Base-by-base conservation (phyloP, 2,113 vertebrate genomes). In the Atlantisia rogersi region DNA sequence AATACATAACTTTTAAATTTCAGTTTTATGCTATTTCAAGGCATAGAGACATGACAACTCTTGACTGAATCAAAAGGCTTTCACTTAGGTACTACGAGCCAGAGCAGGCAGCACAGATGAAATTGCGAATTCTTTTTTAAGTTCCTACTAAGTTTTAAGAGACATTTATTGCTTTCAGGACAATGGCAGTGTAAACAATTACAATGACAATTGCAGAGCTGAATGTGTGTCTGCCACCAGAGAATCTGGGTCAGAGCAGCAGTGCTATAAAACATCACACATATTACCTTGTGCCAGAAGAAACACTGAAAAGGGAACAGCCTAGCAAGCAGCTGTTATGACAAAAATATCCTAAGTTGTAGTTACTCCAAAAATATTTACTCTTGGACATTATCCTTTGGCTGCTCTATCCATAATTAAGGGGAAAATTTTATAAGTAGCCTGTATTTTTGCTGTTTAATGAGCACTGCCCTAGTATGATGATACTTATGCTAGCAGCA, bases 351-450 rank as follows among this genome's bases (percentile, higher is more conserved):
- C 50, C 18, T 22, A 82, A 68, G 10, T 4, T 74, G 50, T 83
- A 92, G 53, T 84, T 92, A 86, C 56, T 90, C 53, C 6, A 88
- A 92, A 85, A 90, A 88, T 60, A 92, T 56, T 90, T 88, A 86
- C 79, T 82, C 75, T 92, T 85, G 55, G 63, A 93, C 31, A 62
- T 56, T 82, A 82, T 29, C 50, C 74, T 96, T 90, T 60, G 67
- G 70, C 59, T 95, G 52, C 35, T 62, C 82, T 64, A 46, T 46
- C 25, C 63, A 50, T 42, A 92, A 37, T 92, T 88, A 90, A 59
- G 62, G 39, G n/a, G 3, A 82, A 2, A 69, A 59, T 80, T 88
- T 76, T 48, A 20, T 25, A 70, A 70, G 44, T 7, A 67, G 56
- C 42, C 39, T 67, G 10, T 10, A 59, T 82, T 69, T 76, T 65